These are phyloP conservation scores for Saimiri boliviensis DNA, from an alignment of 2,113 vertebrate species.

Conservation along the genomic window DNA sequence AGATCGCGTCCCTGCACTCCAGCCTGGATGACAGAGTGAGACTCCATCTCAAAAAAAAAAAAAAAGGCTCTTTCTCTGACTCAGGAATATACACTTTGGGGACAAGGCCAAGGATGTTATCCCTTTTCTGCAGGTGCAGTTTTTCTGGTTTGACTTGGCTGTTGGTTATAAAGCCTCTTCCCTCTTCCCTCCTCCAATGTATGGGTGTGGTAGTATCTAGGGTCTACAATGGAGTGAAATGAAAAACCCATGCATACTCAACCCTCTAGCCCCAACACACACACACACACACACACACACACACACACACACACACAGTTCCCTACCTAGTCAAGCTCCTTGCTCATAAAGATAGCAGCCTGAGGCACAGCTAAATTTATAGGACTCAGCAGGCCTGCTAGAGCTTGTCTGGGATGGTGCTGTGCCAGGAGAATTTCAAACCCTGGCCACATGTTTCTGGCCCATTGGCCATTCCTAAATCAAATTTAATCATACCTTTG, in stretches of 20 bases:
- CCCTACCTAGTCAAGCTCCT: background rate
- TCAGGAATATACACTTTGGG: conserved; percentile 22
- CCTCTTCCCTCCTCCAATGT: background rate
- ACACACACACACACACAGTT: background rate
- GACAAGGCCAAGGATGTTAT: background rate
- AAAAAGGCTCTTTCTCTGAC: background rate
- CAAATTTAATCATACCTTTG: conserved; percentile 10
- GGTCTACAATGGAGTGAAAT: background rate
- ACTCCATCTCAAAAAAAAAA: too few relatives aligned
- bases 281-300: background rate
- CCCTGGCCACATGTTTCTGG: background rate
- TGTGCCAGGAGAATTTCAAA: conserved; percentile 19
- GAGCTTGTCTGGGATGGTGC: background rate
- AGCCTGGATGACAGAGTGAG: too few relatives aligned
- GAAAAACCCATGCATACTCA: background rate
- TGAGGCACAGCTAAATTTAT: conserved; percentile 13
- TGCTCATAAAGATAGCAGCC: conserved; percentile 48
- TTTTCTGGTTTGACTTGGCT: conserved; percentile 59
- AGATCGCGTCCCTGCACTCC: too few relatives aligned
- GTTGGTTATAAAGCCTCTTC: conserved; percentile 10
- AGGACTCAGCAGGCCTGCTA: background rate
- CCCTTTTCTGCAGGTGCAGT: conserved; percentile 24
- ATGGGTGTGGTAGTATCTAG: conserved; percentile 28
- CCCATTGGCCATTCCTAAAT: background rate
- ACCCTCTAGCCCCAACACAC: background rate